A percentile compares a stretch with the other conserved stretches of the same genome.
phyloP scores from a whole-genome alignment of 2,888 invertebrate genomes.

The Augiades crinisus region DNA sequence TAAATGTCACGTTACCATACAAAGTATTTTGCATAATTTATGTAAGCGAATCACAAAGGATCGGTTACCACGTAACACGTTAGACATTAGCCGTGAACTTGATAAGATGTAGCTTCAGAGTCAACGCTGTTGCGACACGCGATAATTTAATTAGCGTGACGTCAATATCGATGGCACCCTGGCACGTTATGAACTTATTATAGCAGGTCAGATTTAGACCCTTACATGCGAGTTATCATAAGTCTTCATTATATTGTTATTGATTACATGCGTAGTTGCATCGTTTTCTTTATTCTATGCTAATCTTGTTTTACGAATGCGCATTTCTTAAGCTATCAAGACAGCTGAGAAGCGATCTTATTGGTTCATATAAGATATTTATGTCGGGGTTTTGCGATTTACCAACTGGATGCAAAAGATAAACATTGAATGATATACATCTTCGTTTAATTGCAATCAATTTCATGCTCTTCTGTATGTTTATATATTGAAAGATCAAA shows the following conservation, averaged over 20 bases:
- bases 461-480: too few relatives aligned
- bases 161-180: constrained; percentile 4
- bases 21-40: neutral
- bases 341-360: too few relatives aligned
- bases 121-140: constrained; percentile 25
- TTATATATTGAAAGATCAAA: too few relatives aligned
- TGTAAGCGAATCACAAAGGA: neutral
- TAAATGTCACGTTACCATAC: neutral
- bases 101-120: constrained; percentile 33
- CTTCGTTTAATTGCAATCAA: too few relatives aligned
- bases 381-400: too few relatives aligned
- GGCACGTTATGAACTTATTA: neutral
- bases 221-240: neutral
- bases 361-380: too few relatives aligned
- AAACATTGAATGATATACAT: too few relatives aligned
- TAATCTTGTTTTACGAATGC: too few relatives aligned
- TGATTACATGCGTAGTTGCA: neutral
- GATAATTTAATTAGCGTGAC: constrained; percentile 26
- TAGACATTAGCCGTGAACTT: constrained; percentile 38
- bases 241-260: neutral
- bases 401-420: too few relatives aligned
- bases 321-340: too few relatives aligned
- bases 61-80: constrained; percentile 25
- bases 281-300: too few relatives aligned
- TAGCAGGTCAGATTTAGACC: neutral